phyloP scores from a whole-genome alignment of 2,797 vertebrate species.

The Anguilla obscura region DNA sequence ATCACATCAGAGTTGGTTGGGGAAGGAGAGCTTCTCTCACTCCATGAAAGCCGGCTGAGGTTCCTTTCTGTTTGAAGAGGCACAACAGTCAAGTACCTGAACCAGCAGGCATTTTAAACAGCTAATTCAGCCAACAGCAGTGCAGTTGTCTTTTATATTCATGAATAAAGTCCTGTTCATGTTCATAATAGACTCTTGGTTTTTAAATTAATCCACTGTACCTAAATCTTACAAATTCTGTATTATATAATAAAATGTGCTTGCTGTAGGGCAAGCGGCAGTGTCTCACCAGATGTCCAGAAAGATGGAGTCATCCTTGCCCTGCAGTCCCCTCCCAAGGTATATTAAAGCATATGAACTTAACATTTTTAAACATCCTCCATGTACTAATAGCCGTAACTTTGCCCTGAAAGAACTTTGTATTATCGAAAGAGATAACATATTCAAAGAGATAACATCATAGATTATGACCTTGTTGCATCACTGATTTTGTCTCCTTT shows the following conservation, averaged over 20 bases:
- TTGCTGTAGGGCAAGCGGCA: constrained; percentile 46
- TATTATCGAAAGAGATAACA: neutral
- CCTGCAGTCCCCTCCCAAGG: constrained; percentile 68
- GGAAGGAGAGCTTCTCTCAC: neutral
- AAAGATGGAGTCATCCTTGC: constrained; percentile 49
- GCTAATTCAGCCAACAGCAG: neutral
- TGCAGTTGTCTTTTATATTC: neutral
- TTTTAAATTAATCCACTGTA: neutral
- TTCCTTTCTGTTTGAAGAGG: neutral
- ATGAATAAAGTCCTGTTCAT: neutral
- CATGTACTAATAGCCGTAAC: neutral
- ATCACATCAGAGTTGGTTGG: constrained; percentile 26
- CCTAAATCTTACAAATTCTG: neutral
- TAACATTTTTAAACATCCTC: neutral
- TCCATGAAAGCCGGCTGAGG: neutral
- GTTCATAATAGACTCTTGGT: neutral
- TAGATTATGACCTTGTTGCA: neutral
- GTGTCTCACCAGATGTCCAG: constrained; percentile 39
- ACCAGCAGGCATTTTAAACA: neutral
- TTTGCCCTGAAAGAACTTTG: neutral
- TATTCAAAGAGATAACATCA: neutral
- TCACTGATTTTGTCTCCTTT: neutral
- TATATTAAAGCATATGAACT: constrained; percentile 50
- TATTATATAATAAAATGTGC: constrained; percentile 23
- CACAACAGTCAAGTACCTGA: neutral